phyloP scores from a whole-genome alignment of 2,113 vertebrate species.

The Tragelaphus buxtoni region DNA sequence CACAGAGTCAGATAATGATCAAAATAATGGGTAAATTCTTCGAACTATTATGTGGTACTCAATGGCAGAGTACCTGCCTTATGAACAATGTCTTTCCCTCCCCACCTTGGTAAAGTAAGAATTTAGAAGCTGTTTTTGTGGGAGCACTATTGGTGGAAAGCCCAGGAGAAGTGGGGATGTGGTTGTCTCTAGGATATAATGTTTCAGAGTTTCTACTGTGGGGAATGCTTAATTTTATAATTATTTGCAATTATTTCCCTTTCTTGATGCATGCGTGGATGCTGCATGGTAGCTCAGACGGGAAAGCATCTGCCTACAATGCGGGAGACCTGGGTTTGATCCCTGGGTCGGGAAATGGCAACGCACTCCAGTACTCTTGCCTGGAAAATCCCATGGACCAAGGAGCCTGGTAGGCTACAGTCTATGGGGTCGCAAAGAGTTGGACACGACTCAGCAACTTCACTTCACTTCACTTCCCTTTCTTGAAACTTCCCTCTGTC shows the following conservation, averaged over 20 bases:
- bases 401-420: too few relatives aligned
- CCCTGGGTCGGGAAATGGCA: too few relatives aligned
- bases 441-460: too few relatives aligned
- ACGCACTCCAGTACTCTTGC: too few relatives aligned
- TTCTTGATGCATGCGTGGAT: background rate
- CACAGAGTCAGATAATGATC: background rate
- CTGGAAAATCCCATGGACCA: too few relatives aligned
- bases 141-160: background rate
- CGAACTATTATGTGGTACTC: rapidly evolving
- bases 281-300: too few relatives aligned
- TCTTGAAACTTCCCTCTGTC: too few relatives aligned
- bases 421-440: too few relatives aligned
- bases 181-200: background rate
- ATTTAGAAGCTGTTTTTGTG: background rate
- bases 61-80: rapidly evolving
- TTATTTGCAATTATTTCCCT: background rate
- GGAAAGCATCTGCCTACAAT: too few relatives aligned
- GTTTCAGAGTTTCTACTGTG: background rate
- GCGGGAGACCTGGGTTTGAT: too few relatives aligned
- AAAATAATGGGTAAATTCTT: background rate
- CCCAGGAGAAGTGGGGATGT: background rate
- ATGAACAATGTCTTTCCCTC: background rate
- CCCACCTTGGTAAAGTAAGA: background rate
- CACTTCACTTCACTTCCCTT: too few relatives aligned
- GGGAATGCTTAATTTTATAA: background rate